A percentile compares a stretch with the other conserved stretches of the same genome.
These are phyloP conservation scores for Ondatra zibethicus DNA, from an alignment of 2,113 vertebrate species.

Conservation along the genomic window DNA sequence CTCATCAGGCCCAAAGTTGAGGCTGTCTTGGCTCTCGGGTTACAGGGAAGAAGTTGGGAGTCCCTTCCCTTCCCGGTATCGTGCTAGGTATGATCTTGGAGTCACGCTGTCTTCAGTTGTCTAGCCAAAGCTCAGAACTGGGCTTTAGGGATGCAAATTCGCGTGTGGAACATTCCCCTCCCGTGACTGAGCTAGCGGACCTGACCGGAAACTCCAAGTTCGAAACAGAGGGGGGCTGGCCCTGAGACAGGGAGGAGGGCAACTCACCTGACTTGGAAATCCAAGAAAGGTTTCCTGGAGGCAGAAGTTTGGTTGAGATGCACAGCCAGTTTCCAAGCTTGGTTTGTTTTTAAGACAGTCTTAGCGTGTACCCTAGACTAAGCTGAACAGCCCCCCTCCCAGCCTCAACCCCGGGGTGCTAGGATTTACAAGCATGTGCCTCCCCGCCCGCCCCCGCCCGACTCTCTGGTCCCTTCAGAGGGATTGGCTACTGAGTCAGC, in stretches of 20 bases:
- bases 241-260: not conserved
- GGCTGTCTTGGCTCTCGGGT: not conserved
- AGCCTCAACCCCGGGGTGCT: not conserved
- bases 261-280: not conserved
- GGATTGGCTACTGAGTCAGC: not conserved
- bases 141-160: not conserved
- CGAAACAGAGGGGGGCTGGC: not conserved
- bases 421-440: not conserved
- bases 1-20: not conserved
- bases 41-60: not conserved
- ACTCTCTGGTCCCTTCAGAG: not conserved
- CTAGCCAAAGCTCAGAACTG: not conserved
- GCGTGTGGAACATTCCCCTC: not conserved
- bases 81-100: not conserved
- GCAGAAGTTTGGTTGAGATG: not conserved
- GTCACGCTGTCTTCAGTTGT: not conserved
- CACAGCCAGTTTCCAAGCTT: not conserved
- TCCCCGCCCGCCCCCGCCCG: too few species aligned
- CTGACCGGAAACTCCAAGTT: not conserved
- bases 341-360: not conserved
- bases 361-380: not conserved
- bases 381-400: not conserved
- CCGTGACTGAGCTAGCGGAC: not conserved
- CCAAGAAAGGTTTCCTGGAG: conserved; percentile 42
- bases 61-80: not conserved